These are phyloP conservation scores for Rhineura floridana DNA, from an alignment of 2,113 vertebrate species.

Conservation along the genomic window DNA sequence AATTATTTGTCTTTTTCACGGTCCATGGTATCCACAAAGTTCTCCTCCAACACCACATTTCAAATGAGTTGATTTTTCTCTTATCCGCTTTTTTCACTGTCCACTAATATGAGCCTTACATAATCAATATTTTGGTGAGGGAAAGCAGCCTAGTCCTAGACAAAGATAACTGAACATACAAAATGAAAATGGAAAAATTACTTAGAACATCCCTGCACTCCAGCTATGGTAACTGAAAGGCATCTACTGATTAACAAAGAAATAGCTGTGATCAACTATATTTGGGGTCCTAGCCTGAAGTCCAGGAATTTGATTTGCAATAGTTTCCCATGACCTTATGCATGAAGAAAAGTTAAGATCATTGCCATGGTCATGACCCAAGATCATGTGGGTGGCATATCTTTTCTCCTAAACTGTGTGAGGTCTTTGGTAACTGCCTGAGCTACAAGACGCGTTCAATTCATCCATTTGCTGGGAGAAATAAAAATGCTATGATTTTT, in stretches of 20 bases:
- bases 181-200: not conserved
- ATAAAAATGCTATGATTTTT: not conserved
- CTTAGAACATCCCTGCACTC: not conserved
- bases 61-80: too few relatives aligned
- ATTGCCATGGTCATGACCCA: not conserved
- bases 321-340: not conserved
- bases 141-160: not conserved
- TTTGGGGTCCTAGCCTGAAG: not conserved
- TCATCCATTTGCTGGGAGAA: constrained; percentile 10
- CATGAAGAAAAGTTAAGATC: not conserved
- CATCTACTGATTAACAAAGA: not conserved
- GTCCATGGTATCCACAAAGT: too few relatives aligned
- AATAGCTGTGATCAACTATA: not conserved
- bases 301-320: not conserved
- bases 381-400: not conserved
- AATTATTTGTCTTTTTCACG: too few relatives aligned
- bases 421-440: not conserved
- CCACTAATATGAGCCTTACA: too few relatives aligned
- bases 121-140: not conserved
- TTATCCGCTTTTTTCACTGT: too few relatives aligned
- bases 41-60: too few relatives aligned
- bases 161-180: not conserved
- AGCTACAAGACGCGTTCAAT: not conserved
- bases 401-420: not conserved
- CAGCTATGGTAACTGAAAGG: not conserved